Percentiles rank a stretch among this genome's conserved stretches.
Conservation (phyloP, 2,888 invertebrate species). For the Rotaria socialis region DNA sequence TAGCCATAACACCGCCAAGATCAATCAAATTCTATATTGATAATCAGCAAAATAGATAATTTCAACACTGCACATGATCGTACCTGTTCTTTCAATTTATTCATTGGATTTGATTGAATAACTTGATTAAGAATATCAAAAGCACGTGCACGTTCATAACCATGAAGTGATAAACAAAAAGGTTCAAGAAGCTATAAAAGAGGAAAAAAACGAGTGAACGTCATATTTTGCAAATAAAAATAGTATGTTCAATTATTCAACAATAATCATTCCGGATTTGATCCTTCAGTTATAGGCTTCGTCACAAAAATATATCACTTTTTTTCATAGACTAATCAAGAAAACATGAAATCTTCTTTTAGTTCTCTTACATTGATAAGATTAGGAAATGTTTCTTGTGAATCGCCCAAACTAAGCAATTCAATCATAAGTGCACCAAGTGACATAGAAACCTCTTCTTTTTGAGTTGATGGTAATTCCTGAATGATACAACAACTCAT, state of each 20-base stretch:
- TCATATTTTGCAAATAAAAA: no score
- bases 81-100: slow-evolving; percentile 22
- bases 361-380: background rate
- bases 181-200: slow-evolving; percentile 1
- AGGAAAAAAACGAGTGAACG: no score
- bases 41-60: no score
- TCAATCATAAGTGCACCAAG: slow-evolving; percentile 21
- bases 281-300: no score
- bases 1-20: background rate
- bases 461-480: background rate
- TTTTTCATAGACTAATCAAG: no score
- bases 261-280: no score
- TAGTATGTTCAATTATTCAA: no score
- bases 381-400: slow-evolving; percentile 27
- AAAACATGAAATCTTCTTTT: background rate
- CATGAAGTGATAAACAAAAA: background rate
- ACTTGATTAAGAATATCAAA: slow-evolving; percentile 28
- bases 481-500: background rate
- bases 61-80: background rate
- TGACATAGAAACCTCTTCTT: background rate
- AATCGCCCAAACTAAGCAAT: background rate
- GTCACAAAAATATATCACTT: no score
- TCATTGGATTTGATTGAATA: background rate
- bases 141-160: background rate
- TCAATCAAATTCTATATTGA: background rate